Conservation (phyloP, 2,797 vertebrate species). For the Amazonetta brasiliensis region DNA sequence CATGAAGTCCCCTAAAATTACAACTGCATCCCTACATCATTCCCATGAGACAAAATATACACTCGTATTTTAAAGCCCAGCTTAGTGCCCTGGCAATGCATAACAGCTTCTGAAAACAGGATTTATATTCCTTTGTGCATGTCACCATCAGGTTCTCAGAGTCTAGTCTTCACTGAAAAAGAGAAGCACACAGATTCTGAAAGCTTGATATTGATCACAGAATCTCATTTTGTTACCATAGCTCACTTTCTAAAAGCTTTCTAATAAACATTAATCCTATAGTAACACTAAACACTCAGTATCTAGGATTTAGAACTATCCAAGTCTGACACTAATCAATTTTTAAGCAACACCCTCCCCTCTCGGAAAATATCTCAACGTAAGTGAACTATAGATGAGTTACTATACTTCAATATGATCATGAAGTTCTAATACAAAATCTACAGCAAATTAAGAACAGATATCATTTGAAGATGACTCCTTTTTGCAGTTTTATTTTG, state of each 20-base stretch:
- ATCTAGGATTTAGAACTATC: not conserved
- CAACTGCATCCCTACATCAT: accelerated
- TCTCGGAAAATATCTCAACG: not conserved
- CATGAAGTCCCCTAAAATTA: accelerated
- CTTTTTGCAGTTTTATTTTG: not conserved
- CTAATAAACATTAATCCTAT: not conserved
- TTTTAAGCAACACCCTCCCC: not conserved
- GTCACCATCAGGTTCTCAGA: not conserved
- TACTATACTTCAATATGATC: accelerated
- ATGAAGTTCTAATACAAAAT: not conserved
- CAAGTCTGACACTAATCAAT: not conserved
- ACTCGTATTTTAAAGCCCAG: not conserved
- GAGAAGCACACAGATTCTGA: not conserved
- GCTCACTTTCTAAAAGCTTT: not conserved
- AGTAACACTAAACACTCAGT: not conserved
- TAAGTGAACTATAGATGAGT: not conserved
- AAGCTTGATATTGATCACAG: not conserved
- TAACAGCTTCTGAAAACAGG: not conserved
- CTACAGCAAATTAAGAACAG: not conserved
- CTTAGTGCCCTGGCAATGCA: not conserved
- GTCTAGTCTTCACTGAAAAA: not conserved
- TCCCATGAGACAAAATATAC: not conserved
- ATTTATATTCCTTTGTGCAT: not conserved
- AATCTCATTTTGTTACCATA: not conserved
- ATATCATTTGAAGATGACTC: not conserved